Evolutionary conservation across 2,797 vertebrate species (phyloP).

Genomic region (Ceyx erithaca): DNA sequence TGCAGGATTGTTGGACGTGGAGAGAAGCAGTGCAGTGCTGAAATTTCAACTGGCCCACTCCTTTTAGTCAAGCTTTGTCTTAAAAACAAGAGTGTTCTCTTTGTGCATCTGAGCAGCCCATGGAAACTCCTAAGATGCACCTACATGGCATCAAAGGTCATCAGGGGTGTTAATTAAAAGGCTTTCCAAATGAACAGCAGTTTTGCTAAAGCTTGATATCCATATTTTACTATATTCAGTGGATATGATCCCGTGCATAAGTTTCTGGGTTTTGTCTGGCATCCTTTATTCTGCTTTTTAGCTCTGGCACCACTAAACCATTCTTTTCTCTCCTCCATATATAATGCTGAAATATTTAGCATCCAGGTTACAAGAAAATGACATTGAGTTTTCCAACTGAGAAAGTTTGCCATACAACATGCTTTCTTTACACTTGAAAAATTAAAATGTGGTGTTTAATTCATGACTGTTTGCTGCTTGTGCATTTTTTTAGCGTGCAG

Average conservation of each 20-base stretch:
- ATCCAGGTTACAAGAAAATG: neutral
- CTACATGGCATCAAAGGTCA: neutral
- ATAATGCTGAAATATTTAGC: neutral
- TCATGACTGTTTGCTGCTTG: neutral
- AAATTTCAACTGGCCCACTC: neutral
- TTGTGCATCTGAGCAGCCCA: neutral
- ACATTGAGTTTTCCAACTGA: neutral
- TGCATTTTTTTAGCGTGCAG: neutral
- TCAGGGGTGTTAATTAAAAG: neutral
- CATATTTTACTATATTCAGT: neutral
- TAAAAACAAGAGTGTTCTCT: neutral
- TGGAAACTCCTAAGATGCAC: neutral
- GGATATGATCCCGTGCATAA: neutral
- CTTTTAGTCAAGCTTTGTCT: neutral
- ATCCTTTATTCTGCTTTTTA: neutral
- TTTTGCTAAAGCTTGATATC: neutral
- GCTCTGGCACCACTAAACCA: neutral
- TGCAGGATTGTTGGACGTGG: conserved; percentile 1
- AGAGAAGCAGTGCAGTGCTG: conserved; percentile 1
- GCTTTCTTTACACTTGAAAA: neutral
- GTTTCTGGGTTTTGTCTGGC: neutral
- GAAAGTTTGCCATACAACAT: neutral
- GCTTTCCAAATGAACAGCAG: neutral
- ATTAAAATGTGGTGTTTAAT: conserved; percentile 13
- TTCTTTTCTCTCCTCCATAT: neutral